Evolutionary conservation across 2,113 vertebrate species (phyloP).

Genomic region (Varanus komodoensis): DNA sequence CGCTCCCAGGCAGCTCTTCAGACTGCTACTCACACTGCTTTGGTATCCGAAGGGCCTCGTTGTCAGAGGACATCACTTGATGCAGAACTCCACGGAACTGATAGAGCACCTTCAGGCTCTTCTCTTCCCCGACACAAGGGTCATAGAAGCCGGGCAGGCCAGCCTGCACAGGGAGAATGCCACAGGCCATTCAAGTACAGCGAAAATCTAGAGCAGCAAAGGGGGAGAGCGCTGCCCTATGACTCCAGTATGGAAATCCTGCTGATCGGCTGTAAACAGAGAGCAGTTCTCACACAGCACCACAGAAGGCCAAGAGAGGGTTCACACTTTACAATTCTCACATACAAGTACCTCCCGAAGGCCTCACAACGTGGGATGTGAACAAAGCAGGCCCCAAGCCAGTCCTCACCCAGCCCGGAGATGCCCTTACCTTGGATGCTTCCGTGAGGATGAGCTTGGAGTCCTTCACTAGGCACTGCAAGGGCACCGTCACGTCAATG

Average conservation of each 20-base stretch:
- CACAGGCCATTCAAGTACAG: not conserved
- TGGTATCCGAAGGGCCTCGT: slow-evolving; percentile 96
- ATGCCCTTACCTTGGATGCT: slow-evolving; percentile 87
- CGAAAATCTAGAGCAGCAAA: no score
- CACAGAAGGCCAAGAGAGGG: not conserved
- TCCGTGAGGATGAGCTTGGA: slow-evolving; percentile 98
- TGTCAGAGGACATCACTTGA: slow-evolving; percentile 93
- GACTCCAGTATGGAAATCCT: not conserved
- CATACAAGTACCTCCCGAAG: not conserved
- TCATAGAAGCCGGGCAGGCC: slow-evolving; percentile 98
- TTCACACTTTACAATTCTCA: not conserved
- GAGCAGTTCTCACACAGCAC: not conserved
- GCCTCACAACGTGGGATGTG: not conserved
- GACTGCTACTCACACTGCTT: slow-evolving; percentile 92
- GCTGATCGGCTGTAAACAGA: not conserved
- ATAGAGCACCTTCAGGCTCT: slow-evolving; percentile 97
- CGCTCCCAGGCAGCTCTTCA: not conserved
- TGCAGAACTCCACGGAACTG: slow-evolving; percentile 98
- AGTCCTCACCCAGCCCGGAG: not conserved
- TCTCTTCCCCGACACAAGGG: slow-evolving; percentile 96
- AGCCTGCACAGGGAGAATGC: slow-evolving; percentile 75
- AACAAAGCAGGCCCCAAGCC: not conserved
- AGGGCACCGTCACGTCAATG: slow-evolving; percentile 95
- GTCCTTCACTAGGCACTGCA: slow-evolving; percentile 98
- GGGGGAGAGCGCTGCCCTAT: no score